Conservation (phyloP, 2,888 invertebrate species). For the Idaea straminata region DNA sequence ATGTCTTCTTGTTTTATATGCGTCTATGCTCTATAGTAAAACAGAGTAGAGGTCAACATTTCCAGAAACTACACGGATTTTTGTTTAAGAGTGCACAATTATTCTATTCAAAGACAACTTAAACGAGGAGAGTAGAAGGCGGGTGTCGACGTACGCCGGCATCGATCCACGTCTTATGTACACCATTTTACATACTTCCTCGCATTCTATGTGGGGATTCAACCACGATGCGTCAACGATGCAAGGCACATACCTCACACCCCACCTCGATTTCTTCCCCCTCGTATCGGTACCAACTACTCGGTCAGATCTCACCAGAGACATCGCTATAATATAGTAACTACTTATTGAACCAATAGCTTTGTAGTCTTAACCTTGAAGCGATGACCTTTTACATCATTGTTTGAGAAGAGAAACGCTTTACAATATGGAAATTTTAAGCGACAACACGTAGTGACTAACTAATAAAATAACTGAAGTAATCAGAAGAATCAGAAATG, state of each 20-base stretch:
- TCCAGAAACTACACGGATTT: not conserved
- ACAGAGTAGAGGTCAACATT: not conserved
- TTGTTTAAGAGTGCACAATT: not conserved
- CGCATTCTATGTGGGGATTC: conserved; percentile 73
- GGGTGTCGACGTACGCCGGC: conserved; percentile 56
- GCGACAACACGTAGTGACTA: conserved; percentile 8
- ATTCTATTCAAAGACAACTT: conserved; percentile 6
- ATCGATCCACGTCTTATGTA: conserved; percentile 76
- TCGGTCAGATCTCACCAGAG: conserved; percentile 42
- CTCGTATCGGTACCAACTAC: conserved; percentile 33
- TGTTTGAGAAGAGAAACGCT: conserved; percentile 30
- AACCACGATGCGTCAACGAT: conserved; percentile 77
- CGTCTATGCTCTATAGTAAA: not conserved
- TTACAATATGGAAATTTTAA: not conserved
- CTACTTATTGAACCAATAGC: conserved; percentile 46
- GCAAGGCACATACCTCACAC: conserved; percentile 56
- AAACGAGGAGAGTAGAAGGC: conserved; percentile 36
- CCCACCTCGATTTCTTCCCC: conserved; percentile 24
- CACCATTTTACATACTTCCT: conserved; percentile 69
- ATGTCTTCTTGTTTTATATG: not conserved
- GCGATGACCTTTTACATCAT: conserved; percentile 45
- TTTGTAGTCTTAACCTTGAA: conserved; percentile 54
- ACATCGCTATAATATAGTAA: conserved; percentile 30
- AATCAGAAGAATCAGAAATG: no score
- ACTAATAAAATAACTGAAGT: not conserved